These are phyloP conservation scores for Pocillopora verrucosa DNA, from an alignment of 64 coral and sea anemone species.

Conservation along the genomic window DNA sequence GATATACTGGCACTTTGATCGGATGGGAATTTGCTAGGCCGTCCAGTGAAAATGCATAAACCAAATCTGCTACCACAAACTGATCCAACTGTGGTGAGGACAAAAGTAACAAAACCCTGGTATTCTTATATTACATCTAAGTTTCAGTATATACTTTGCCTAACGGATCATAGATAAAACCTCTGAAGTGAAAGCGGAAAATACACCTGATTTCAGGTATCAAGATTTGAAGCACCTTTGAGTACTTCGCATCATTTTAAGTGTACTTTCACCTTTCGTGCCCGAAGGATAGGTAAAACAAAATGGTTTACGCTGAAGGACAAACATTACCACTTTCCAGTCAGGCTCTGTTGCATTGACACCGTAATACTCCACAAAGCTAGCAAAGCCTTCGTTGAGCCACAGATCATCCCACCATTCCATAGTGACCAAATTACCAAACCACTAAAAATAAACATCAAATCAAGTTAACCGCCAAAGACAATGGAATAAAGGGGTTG, in stretches of 20 bases:
- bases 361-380: slow-evolving; percentile 86
- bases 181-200: no score
- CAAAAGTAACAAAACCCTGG: not conserved
- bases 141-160: no score
- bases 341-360: slow-evolving; percentile 53
- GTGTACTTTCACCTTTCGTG: no score
- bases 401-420: slow-evolving; percentile 97
- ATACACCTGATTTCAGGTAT: no score
- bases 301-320: no score
- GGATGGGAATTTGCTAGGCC: slow-evolving; percentile 87
- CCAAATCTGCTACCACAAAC: slow-evolving; percentile 83
- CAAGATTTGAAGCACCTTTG: no score
- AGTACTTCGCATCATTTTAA: no score
- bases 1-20: slow-evolving; percentile 87
- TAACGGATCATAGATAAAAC: no score
- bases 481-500: no score
- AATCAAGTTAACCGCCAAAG: not conserved
- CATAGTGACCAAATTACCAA: slow-evolving; percentile 95
- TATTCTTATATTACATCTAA: no score
- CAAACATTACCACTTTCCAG: slow-evolving; percentile 73
- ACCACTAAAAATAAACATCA: slow-evolving; percentile 65
- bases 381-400: slow-evolving; percentile 96
- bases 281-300: no score
- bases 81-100: slow-evolving; percentile 60
- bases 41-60: slow-evolving; percentile 72